Evolutionary conservation across 2,113 vertebrate genomes (phyloP).

Genomic region (Pangasianodon gigas): DNA sequence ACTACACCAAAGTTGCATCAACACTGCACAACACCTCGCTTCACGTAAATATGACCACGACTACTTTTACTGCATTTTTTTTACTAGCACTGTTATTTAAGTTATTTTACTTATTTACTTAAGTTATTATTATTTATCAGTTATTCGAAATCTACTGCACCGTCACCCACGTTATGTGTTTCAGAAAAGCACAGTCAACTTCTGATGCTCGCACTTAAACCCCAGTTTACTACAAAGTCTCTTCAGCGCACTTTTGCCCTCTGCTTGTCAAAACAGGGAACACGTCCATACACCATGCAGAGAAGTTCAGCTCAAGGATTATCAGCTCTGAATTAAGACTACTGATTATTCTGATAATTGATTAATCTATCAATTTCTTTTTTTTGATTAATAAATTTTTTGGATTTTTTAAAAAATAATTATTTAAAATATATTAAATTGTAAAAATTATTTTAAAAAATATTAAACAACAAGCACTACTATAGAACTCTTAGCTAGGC

Average conservation of each 20-base stretch:
- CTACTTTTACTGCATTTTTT: background rate
- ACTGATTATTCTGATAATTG: background rate
- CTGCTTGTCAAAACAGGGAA: background rate
- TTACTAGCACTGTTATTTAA: background rate
- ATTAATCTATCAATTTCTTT: background rate
- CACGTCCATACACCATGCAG: background rate
- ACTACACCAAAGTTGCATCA: background rate
- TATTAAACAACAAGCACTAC: too few relatives aligned
- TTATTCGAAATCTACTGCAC: background rate
- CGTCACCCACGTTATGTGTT: background rate
- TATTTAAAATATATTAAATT: too few relatives aligned
- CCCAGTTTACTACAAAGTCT: background rate
- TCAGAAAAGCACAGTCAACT: background rate
- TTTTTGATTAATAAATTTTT: too few relatives aligned
- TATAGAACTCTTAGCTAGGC: too few relatives aligned
- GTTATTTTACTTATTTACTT: background rate
- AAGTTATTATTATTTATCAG: background rate
- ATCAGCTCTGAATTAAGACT: background rate
- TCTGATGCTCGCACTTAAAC: background rate
- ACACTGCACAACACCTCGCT: background rate
- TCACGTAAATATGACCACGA: background rate
- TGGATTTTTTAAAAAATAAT: too few relatives aligned
- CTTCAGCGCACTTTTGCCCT: background rate
- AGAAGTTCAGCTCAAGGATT: background rate
- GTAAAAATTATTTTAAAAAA: too few relatives aligned